These are phyloP conservation scores for Toxotes lorentzi DNA, from an alignment of 2,797 vertebrate genomes.

Conservation along the genomic window DNA sequence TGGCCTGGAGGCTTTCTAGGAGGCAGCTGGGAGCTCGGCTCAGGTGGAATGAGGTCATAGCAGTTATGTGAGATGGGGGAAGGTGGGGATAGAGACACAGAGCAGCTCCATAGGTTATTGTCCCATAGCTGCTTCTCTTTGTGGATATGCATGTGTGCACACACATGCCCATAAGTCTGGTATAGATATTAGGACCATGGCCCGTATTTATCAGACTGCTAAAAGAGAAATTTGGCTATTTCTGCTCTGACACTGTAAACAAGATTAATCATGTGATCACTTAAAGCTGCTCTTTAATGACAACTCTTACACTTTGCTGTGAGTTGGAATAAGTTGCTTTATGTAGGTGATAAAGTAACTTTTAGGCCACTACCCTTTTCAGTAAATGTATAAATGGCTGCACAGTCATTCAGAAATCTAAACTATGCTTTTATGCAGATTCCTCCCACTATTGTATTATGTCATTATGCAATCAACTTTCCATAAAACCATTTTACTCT, in stretches of 20 bases:
- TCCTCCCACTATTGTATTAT: no score
- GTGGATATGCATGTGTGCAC: constrained; percentile 16
- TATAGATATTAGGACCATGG: constrained; percentile 15
- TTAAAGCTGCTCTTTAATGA: no score
- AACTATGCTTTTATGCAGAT: background rate
- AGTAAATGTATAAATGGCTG: background rate
- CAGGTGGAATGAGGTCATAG: constrained; percentile 79
- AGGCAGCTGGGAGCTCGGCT: constrained; percentile 67
- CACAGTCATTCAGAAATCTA: background rate
- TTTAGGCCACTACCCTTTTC: background rate
- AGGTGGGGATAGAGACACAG: constrained; percentile 46
- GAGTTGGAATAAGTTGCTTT: no score
- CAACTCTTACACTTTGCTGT: no score
- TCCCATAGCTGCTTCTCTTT: constrained; percentile 31
- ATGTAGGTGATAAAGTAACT: background rate
- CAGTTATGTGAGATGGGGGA: constrained; percentile 53
- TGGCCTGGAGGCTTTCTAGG: constrained; percentile 65
- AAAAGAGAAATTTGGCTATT: background rate
- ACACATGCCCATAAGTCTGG: constrained; percentile 7
- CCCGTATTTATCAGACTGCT: background rate
- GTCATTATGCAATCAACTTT: background rate
- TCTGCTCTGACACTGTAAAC: no score
- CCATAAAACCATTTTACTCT: constrained; percentile 2
- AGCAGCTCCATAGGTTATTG: constrained; percentile 33
- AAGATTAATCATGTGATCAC: no score